phyloP scores from a whole-genome alignment of 2,797 vertebrate genomes.

The Fundulus diaphanus region DNA sequence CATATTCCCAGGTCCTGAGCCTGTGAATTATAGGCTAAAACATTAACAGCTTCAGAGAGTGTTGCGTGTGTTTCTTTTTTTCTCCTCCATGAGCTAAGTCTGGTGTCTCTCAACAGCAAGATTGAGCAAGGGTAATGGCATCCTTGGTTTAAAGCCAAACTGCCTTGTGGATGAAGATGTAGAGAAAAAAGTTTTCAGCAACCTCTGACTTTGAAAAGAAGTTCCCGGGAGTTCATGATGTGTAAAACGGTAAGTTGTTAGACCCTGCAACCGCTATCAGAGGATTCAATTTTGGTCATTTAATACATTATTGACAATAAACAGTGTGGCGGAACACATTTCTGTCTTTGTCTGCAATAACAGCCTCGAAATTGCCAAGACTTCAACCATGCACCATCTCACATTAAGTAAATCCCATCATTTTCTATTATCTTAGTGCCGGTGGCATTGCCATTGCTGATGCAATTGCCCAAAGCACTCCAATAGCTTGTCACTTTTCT shows the following conservation, averaged over 20 bases:
- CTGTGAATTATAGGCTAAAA: conserved; percentile 85
- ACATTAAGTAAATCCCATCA: conserved; percentile 64
- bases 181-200: conserved; percentile 48
- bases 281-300: conserved; percentile 14
- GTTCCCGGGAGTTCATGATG: conserved; percentile 17
- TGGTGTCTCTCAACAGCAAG: conserved; percentile 69
- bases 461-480: conserved; percentile 74
- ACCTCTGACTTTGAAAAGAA: conserved; percentile 36
- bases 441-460: conserved; percentile 65
- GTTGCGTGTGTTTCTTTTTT: conserved; percentile 58
- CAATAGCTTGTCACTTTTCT: conserved; percentile 72
- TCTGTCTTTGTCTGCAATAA: conserved; percentile 17
- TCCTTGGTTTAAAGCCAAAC: conserved; percentile 75
- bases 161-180: conserved; percentile 36
- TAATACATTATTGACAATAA: conserved; percentile 20
- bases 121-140: conserved; percentile 67
- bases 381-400: conserved; percentile 48
- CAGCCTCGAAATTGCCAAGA: conserved; percentile 32
- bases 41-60: conserved; percentile 84
- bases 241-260: conserved; percentile 26
- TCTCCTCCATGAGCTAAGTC: conserved; percentile 57
- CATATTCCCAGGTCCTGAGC: conserved; percentile 72
- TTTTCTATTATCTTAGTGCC: conserved; percentile 62
- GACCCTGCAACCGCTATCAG: conserved; percentile 12
- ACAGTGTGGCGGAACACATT: conserved; percentile 11